Conservation (phyloP, 2,888 invertebrate genomes). For the Rhopalosiphum nymphaeae region DNA sequence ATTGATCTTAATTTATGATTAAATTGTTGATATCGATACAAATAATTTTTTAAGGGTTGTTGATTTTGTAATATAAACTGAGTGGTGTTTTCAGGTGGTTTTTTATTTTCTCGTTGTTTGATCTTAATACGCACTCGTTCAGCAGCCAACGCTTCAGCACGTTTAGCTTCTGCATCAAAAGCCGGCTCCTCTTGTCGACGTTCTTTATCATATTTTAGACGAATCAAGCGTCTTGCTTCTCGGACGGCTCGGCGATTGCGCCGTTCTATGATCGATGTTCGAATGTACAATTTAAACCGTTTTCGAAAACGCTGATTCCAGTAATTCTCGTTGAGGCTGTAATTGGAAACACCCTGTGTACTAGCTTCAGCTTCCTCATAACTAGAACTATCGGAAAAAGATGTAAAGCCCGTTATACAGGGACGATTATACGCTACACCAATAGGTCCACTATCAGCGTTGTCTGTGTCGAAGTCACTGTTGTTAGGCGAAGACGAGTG, state of each 20-base stretch:
- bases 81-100: too few relatives aligned
- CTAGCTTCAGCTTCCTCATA: neutral
- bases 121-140: neutral
- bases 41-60: neutral
- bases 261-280: neutral
- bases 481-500: neutral
- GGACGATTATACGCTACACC: neutral
- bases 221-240: neutral
- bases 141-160: neutral
- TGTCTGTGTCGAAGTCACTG: neutral
- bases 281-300: neutral
- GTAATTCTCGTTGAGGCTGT: neutral
- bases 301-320: neutral
- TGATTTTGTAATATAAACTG: too few relatives aligned
- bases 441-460: neutral
- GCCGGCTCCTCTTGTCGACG: neutral
- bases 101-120: too few relatives aligned
- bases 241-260: neutral
- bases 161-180: neutral
- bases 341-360: neutral
- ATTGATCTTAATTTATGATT: neutral
- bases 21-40: neutral
- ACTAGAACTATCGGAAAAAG: neutral
- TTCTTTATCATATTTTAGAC: neutral
- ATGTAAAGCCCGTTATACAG: neutral